phyloP scores from a whole-genome alignment of 2,888 invertebrate genomes.

The Caenorhabditis sp. region DNA sequence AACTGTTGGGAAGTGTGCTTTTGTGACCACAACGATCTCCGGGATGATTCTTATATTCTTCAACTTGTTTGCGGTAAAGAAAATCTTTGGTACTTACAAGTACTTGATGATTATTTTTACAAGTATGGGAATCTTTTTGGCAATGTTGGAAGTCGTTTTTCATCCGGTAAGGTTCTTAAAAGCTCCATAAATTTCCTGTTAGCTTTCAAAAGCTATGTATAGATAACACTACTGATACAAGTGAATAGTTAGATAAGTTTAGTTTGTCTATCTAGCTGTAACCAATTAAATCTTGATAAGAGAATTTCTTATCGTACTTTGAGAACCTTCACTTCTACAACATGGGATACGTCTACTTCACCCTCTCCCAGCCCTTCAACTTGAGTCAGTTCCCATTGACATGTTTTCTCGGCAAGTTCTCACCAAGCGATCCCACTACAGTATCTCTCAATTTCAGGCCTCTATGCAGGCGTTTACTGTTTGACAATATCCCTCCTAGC shows the following conservation, averaged over 20 bases:
- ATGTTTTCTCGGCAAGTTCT: background rate
- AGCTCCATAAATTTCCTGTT: too few species aligned
- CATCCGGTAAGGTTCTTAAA: too few species aligned
- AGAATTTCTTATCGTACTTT: too few species aligned
- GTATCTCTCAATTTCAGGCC: background rate
- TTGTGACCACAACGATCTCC: background rate
- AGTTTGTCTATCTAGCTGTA: too few species aligned
- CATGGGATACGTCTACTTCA: conserved; percentile 14
- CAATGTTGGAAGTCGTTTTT: conserved; percentile 15
- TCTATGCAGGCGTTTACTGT: conserved; percentile 2
- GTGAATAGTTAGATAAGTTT: too few species aligned
- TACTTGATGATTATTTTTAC: conserved; percentile 2
- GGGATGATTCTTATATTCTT: background rate
- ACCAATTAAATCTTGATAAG: background rate
- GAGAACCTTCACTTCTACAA: conserved; percentile 22
- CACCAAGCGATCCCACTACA: too few species aligned
- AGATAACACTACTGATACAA: too few species aligned
- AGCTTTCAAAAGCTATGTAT: too few species aligned
- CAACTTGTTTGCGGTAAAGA: background rate
- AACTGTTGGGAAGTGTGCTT: background rate
- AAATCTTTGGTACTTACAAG: conserved; percentile 12
- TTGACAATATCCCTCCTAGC: conserved; percentile 1
- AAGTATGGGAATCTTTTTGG: background rate
- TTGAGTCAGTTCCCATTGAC: background rate
- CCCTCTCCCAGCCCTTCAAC: background rate